phyloP scores from a whole-genome alignment of 1,140 invertebrate species.

The Brachionus manjavacas region DNA sequence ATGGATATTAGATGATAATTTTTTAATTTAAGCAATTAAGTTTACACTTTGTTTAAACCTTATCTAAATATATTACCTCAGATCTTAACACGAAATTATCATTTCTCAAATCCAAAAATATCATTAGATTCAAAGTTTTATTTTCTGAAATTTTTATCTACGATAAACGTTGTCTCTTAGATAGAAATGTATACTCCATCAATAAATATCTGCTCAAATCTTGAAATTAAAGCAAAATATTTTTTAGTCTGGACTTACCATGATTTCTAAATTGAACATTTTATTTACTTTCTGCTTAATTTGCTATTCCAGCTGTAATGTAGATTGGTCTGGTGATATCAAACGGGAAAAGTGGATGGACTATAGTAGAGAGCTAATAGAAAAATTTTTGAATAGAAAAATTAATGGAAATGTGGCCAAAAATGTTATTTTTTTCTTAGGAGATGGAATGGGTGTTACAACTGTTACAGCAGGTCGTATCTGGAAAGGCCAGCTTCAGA shows the following conservation, averaged over 20 bases:
- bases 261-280: background rate
- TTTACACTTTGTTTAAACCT: background rate
- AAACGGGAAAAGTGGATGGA: constrained; percentile 10
- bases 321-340: constrained; percentile 18
- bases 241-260: background rate
- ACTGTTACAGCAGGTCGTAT: constrained; percentile 79
- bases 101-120: background rate
- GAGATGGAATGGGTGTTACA: constrained; percentile 86
- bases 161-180: background rate
- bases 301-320: background rate
- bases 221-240: background rate
- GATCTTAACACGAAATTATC: background rate
- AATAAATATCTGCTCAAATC: background rate
- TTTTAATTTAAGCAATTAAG: background rate
- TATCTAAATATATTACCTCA: background rate
- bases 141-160: background rate
- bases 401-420: constrained; percentile 62
- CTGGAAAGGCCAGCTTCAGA: constrained; percentile 63
- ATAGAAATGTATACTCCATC: background rate
- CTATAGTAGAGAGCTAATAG: background rate
- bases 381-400: background rate
- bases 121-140: background rate
- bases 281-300: background rate
- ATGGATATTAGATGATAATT: background rate
- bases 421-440: constrained; percentile 84